Percentiles rank a stretch among this genome's conserved stretches.
These are phyloP conservation scores for Gallinago jamesoni DNA, from an alignment of 2,113 vertebrate species.

Conservation along the genomic window DNA sequence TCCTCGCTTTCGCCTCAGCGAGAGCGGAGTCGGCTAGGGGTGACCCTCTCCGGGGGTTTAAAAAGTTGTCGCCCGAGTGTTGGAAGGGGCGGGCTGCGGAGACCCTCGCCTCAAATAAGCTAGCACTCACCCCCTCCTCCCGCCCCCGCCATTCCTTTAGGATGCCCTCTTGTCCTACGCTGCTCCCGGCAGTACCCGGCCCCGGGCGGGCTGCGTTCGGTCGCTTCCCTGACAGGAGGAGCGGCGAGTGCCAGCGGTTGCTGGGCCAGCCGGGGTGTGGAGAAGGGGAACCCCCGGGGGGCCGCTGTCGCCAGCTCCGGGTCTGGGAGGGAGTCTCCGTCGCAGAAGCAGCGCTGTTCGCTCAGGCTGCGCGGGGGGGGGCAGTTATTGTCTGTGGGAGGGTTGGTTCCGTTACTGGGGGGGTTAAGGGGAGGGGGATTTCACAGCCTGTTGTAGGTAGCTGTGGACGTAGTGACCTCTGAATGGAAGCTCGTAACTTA, in stretches of 20 bases:
- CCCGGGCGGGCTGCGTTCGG: too few species aligned
- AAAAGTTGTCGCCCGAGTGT: not conserved
- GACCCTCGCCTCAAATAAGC: not conserved
- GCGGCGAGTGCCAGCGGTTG: not conserved
- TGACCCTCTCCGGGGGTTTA: not conserved
- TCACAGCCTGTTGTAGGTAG: not conserved
- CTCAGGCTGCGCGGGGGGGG: not conserved
- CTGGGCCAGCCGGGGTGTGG: not conserved
- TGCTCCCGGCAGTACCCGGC: not conserved
- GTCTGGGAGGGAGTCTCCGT: not conserved
- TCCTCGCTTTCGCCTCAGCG: not conserved
- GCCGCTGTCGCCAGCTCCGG: not conserved
- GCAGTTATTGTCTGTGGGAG: fast-evolving
- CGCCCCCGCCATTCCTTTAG: not conserved
- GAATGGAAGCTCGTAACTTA: not conserved
- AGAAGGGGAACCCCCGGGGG: too few species aligned
- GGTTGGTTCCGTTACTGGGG: not conserved
- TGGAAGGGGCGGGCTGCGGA: not conserved
- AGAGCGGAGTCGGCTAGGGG: not conserved
- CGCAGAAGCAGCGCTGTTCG: fast-evolving
- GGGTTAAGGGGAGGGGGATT: not conserved
- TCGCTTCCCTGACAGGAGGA: not conserved
- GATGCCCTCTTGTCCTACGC: too few species aligned
- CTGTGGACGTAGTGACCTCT: not conserved
- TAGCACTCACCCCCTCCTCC: too few species aligned